Evolutionary conservation across 2,888 invertebrate species (phyloP), one percentile per base, ranked within the genome.

Genomic region (Poecilus cupreus): DNA sequence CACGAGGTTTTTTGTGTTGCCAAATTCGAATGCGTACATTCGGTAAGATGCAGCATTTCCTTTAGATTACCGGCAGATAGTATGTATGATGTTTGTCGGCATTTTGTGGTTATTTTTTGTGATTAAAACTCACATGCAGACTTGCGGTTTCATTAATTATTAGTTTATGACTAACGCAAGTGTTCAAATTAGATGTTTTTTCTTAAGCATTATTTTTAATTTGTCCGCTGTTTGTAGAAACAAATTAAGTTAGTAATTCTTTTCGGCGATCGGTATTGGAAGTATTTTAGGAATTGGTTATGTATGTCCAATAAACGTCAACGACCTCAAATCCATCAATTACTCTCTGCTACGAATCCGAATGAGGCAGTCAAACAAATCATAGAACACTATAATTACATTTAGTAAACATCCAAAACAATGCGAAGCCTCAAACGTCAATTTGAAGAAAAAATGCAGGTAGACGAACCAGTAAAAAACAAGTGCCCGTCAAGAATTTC

Each of bases 391-490:
- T 54, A 54, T 54, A 54, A 54, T 54, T 54, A 54, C 54, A 54
- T 22, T 54, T 11, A 4, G 43, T 43, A 43, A 43, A 43, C 43
- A 43, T 43, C 1, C 8, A 43, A 43, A 43, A 43, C 43, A 43
- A 43, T 43, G n/a, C 43, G 11, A 54, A 54, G 16, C 49, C 22
- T 11, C n/a, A 60, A 60, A 24, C 26, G 6, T 11, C 18, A 20
- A 54, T 2, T 54, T 54, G 10, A 60, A 0, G 26, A 43, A 57
- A 60, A 60, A 16, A 51, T 51, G 51, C 64, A 74, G 51, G 74
- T 49, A 49, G 74, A 26, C 51, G 32, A 51, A 74, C 49, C 49
- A 74, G 16, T 26, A 74, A 74, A 74, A 74, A 74, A 46, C 43
- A 72, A 72, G 1, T 11, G 11, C 72, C 72, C 46, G 43, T 46